Conservation (phyloP, 2,888 invertebrate species). For the Pristionchus entomophagus region DNA sequence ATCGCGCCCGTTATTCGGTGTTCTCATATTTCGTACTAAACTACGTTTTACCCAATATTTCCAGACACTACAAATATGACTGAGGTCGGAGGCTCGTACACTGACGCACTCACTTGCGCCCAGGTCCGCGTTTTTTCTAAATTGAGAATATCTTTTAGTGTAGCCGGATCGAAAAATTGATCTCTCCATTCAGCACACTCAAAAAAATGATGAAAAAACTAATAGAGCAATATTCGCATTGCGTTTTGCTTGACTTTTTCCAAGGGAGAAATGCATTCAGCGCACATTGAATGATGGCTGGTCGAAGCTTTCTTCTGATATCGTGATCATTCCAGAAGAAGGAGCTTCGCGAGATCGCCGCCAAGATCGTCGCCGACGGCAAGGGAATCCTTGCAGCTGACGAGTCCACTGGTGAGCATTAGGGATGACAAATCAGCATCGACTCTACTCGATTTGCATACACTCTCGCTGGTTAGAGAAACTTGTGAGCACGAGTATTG, state of each 20-base stretch:
- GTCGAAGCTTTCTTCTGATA: background rate
- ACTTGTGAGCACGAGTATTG: no score
- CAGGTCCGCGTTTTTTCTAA: slow-evolving; percentile 13
- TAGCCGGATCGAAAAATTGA: no score
- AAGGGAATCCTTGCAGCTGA: slow-evolving; percentile 72
- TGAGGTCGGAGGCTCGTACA: slow-evolving; percentile 72
- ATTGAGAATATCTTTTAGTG: no score
- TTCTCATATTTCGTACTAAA: background rate
- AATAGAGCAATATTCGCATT: no score
- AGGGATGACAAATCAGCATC: background rate
- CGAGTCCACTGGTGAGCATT: slow-evolving; percentile 63
- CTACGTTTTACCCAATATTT: background rate
- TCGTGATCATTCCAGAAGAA: slow-evolving; percentile 32
- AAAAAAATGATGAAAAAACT: no score
- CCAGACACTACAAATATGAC: slow-evolving; percentile 60
- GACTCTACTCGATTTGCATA: no score
- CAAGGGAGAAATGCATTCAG: background rate
- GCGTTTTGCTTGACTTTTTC: no score
- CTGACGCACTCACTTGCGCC: slow-evolving; percentile 64
- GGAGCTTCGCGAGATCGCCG: slow-evolving; percentile 63
- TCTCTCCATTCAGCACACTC: no score
- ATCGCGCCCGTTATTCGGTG: background rate
- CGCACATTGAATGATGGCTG: background rate
- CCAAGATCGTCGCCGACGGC: slow-evolving; percentile 66
- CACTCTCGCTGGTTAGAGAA: no score